A percentile compares a stretch with the other conserved stretches of the same genome.
Conservation (phyloP, 2,888 invertebrate species). For the Lingula anatina region DNA sequence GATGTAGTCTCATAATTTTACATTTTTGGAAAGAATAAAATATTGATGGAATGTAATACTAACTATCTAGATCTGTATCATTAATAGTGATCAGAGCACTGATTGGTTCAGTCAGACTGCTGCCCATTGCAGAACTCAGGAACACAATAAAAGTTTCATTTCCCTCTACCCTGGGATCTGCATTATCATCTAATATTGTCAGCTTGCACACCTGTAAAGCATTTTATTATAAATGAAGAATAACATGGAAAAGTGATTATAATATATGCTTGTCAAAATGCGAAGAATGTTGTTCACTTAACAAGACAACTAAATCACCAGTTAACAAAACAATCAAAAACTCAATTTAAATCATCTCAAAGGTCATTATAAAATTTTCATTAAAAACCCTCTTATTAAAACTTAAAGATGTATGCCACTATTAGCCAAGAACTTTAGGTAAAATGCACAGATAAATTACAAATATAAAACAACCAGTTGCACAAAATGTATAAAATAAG, state of each 20-base stretch:
- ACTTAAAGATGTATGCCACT: no score
- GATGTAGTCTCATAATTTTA: no score
- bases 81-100: slow-evolving; percentile 29
- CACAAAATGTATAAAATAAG: no score
- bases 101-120: slow-evolving; percentile 30
- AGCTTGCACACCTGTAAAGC: slow-evolving; percentile 34
- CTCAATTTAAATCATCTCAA: no score
- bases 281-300: not conserved
- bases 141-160: slow-evolving; percentile 44
- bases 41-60: no score
- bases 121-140: slow-evolving; percentile 38
- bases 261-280: not conserved
- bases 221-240: not conserved
- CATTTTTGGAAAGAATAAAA: no score
- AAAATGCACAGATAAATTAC: no score
- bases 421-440: no score
- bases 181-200: slow-evolving; percentile 44
- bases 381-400: no score
- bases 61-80: slow-evolving; percentile 36
- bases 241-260: not conserved
- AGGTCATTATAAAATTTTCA: no score
- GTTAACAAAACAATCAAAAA: no score
- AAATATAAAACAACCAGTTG: no score
- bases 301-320: not conserved
- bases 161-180: slow-evolving; percentile 41